phyloP scores from a whole-genome alignment of 2,113 vertebrate genomes.

The Egretta garzetta region DNA sequence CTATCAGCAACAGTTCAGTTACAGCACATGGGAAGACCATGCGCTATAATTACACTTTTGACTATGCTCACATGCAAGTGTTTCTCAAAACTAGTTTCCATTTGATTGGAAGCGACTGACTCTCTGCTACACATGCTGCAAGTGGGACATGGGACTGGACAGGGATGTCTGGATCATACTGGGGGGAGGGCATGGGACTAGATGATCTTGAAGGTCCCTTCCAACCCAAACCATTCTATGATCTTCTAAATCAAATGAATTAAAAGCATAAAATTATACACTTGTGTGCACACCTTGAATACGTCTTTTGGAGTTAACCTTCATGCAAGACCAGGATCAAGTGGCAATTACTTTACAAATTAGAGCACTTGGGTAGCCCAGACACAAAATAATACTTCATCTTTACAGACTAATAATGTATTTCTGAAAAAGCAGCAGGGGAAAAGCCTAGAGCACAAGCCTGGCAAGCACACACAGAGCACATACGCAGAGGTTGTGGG shows the following conservation, averaged over 20 bases:
- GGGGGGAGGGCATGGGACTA: neutral
- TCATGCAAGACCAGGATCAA: neutral
- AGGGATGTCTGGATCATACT: neutral
- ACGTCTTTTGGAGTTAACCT: neutral
- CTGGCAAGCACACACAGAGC: neutral
- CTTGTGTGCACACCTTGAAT: neutral
- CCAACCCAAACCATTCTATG: neutral
- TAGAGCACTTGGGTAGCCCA: neutral
- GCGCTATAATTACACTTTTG: neutral
- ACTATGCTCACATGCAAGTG: neutral
- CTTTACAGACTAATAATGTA: neutral
- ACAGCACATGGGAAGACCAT: neutral
- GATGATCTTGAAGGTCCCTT: neutral
- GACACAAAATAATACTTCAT: neutral
- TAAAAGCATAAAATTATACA: neutral
- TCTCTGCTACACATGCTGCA: neutral
- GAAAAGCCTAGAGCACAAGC: neutral
- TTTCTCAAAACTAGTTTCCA: neutral
- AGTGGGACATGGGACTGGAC: neutral
- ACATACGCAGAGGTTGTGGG: neutral
- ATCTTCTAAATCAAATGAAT: neutral
- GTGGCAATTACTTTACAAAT: neutral
- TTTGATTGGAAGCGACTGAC: neutral
- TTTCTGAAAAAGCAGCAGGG: neutral
- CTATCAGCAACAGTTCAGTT: constrained; percentile 3